Evolutionary conservation across 2,113 vertebrate species (phyloP).

Genomic region (Proteles cristata): DNA sequence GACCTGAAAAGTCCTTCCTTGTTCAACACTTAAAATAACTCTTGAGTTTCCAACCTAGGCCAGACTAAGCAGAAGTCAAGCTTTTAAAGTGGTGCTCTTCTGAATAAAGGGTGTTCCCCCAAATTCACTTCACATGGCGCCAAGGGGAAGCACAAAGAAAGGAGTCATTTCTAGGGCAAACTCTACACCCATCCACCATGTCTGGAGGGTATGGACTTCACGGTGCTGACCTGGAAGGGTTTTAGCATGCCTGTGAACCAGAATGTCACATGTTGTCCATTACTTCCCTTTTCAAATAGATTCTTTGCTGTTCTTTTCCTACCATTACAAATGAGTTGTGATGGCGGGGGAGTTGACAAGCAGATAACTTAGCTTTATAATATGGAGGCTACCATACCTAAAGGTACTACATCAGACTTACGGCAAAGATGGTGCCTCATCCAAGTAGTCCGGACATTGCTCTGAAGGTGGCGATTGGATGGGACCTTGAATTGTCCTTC

Average conservation of each 20-base stretch:
- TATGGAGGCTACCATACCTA: no score
- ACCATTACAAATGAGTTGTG: not conserved
- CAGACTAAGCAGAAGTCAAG: not conserved
- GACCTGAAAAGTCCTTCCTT: not conserved
- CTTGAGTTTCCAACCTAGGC: not conserved
- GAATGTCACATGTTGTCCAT: no score
- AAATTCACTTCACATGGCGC: not conserved
- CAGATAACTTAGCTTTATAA: not conserved
- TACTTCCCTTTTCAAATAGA: not conserved
- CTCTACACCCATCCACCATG: fast-evolving
- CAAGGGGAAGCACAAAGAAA: not conserved
- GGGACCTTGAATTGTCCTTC: not conserved
- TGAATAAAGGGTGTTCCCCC: not conserved
- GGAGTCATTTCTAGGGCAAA: not conserved
- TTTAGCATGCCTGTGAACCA: not conserved
- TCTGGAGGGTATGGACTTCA: not conserved
- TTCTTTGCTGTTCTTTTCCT: not conserved
- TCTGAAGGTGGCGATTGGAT: not conserved
- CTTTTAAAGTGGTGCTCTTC: not conserved
- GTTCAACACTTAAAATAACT: not conserved
- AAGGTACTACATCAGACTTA: not conserved
- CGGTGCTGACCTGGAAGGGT: not conserved
- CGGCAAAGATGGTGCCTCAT: not conserved
- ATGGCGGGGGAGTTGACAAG: not conserved
- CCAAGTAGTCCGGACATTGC: not conserved